A percentile compares a stretch with the other conserved stretches of the same genome.
phyloP scores from a whole-genome alignment of 2,113 vertebrate species.

The Caracal caracal region DNA sequence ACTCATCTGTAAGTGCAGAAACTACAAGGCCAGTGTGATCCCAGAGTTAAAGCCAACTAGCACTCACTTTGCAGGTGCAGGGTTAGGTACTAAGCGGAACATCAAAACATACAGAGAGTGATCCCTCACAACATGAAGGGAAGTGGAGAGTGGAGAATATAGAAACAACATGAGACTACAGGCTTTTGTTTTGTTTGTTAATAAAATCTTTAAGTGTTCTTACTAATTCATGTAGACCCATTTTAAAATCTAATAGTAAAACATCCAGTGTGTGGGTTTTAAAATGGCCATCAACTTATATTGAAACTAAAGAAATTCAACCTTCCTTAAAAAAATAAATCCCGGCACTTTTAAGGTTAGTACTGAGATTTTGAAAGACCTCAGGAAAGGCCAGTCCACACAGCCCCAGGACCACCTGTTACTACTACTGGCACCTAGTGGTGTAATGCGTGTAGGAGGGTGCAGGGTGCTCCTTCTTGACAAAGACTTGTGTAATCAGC shows the following conservation, averaged over 20 bases:
- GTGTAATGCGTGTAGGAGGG: background rate
- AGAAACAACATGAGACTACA: background rate
- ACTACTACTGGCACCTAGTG: background rate
- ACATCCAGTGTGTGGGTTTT: background rate
- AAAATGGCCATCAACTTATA: constrained; percentile 8
- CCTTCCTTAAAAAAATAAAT: constrained; percentile 23
- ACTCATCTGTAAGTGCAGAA: background rate
- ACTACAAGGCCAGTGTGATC: background rate
- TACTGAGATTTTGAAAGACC: background rate
- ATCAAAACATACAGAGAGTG: background rate
- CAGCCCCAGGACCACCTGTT: background rate
- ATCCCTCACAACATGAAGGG: background rate
- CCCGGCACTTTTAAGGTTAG: background rate
- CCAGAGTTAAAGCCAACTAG: background rate
- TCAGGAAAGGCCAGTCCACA: background rate
- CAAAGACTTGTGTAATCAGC: background rate
- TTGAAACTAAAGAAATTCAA: background rate
- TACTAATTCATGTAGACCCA: background rate
- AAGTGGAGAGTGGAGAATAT: background rate
- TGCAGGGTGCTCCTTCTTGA: background rate
- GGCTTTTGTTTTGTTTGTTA: background rate
- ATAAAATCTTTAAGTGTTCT: constrained; percentile 6
- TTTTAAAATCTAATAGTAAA: constrained; percentile 41
- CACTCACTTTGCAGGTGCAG: background rate
- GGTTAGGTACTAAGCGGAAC: background rate